These are phyloP conservation scores for Ophioninae sp. DNA, from an alignment of 2,888 invertebrate genomes.

Conservation along the genomic window DNA sequence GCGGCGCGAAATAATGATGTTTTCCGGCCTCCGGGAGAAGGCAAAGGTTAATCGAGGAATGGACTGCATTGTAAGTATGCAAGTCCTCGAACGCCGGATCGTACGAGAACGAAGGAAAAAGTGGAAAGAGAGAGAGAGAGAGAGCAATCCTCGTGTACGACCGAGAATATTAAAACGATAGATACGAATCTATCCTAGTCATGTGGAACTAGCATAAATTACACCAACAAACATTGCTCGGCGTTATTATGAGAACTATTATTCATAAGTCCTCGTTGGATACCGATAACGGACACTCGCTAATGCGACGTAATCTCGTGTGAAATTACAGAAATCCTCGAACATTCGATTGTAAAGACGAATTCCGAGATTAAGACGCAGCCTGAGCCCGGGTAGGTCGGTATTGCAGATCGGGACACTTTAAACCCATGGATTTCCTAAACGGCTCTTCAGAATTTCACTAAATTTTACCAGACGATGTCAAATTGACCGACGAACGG, in stretches of 20 bases:
- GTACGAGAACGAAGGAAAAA: conserved; percentile 36
- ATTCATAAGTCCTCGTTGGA: conserved; percentile 48
- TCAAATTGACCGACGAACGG: too few species aligned
- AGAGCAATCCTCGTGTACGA: conserved; percentile 23
- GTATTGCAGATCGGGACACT: too few species aligned
- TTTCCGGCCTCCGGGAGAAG: conserved; percentile 61
- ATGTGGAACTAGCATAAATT: conserved; percentile 23
- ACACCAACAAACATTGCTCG: conserved; percentile 24
- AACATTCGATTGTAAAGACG: background rate
- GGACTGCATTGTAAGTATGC: conserved; percentile 61
- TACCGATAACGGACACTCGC: background rate
- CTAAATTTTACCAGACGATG: too few species aligned
- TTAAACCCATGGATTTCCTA: too few species aligned
- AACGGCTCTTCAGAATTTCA: too few species aligned
- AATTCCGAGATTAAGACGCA: background rate
- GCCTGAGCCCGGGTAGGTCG: too few species aligned
- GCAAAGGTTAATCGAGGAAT: conserved; percentile 68
- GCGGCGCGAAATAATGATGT: conserved; percentile 56
- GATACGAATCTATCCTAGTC: conserved; percentile 28
- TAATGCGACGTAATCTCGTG: background rate
- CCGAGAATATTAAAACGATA: conserved; percentile 11
- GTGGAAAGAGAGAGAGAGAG: conserved; percentile 21
- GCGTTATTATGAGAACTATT: conserved; percentile 39
- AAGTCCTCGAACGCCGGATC: conserved; percentile 55
- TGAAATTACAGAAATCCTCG: background rate